phyloP scores from a whole-genome alignment of 2,888 invertebrate species.

The Stenurella melanura region DNA sequence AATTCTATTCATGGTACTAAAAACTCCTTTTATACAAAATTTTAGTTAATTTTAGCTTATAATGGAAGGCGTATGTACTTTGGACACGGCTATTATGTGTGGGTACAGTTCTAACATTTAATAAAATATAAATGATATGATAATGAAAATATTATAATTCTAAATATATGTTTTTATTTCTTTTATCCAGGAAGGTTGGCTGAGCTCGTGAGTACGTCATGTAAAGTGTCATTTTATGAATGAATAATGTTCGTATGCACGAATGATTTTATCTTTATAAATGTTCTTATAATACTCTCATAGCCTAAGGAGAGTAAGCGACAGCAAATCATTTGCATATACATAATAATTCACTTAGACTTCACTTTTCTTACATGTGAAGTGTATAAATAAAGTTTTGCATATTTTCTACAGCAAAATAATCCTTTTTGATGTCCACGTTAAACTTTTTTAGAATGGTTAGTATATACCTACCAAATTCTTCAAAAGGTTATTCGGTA shows the following conservation, averaged over 20 bases:
- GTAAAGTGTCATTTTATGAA: conserved; percentile 65
- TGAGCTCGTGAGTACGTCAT: conserved; percentile 62
- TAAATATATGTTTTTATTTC: conserved; percentile 24
- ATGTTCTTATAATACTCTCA: conserved; percentile 57
- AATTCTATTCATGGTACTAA: too few relatives aligned
- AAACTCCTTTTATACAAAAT: too few relatives aligned
- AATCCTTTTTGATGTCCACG: conserved; percentile 13
- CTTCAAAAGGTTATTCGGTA: conserved; percentile 55
- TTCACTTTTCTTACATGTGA: conserved; percentile 28
- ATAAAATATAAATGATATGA: background rate
- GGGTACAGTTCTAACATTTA: background rate
- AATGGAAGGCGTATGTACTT: too few relatives aligned
- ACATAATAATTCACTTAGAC: conserved; percentile 65
- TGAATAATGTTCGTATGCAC: conserved; percentile 63
- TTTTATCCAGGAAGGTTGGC: conserved; percentile 48
- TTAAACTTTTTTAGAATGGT: conserved; percentile 50
- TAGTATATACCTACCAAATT: conserved; percentile 55
- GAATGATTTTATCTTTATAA: conserved; percentile 64
- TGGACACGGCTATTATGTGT: too few relatives aligned
- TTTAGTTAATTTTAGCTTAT: too few relatives aligned
- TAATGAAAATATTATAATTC: background rate
- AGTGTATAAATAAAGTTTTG: conserved; percentile 34
- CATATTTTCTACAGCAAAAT: conserved; percentile 17
- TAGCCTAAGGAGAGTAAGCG: conserved; percentile 51
- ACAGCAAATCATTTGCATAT: conserved; percentile 64